Evolutionary conservation across 2,888 invertebrate genomes (phyloP).

Genomic region (Zaprionus obscuricornis): DNA sequence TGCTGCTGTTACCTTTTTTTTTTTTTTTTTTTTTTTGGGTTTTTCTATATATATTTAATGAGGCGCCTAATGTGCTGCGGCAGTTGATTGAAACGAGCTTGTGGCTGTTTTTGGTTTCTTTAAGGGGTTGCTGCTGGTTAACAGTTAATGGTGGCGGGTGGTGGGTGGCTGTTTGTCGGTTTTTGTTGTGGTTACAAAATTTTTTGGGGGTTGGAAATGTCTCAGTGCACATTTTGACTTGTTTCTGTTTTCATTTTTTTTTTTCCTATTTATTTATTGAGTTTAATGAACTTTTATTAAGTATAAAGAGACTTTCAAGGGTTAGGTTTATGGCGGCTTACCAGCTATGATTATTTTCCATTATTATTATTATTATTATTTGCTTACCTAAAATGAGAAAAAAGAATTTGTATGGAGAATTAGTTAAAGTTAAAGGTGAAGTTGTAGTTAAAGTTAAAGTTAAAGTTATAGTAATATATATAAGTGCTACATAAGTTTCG

Average conservation of each 20-base stretch:
- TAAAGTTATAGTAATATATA: no score
- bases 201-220: constrained; percentile 6
- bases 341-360: constrained; percentile 5
- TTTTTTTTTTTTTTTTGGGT: constrained; percentile 29
- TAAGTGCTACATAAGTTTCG: no score
- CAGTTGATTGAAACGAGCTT: constrained; percentile 47
- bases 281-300: constrained; percentile 64
- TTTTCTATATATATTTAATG: constrained; percentile 40
- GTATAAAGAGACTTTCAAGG: constrained; percentile 34
- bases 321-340: constrained; percentile 22
- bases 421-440: no score
- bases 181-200: constrained; percentile 39
- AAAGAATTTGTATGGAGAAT: constrained; percentile 1
- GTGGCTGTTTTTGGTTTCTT: constrained; percentile 43
- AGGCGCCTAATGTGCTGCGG: constrained; percentile 54
- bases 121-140: constrained; percentile 22
- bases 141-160: no score
- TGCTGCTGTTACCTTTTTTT: constrained; percentile 8
- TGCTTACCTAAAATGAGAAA: constrained; percentile 45
- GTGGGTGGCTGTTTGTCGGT: constrained; percentile 8
- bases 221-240: no score
- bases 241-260: no score
- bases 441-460: no score
- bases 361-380: no score
- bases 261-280: no score